Conservation (phyloP, 2,797 vertebrate species). For the Oreochromis grahami region DNA sequence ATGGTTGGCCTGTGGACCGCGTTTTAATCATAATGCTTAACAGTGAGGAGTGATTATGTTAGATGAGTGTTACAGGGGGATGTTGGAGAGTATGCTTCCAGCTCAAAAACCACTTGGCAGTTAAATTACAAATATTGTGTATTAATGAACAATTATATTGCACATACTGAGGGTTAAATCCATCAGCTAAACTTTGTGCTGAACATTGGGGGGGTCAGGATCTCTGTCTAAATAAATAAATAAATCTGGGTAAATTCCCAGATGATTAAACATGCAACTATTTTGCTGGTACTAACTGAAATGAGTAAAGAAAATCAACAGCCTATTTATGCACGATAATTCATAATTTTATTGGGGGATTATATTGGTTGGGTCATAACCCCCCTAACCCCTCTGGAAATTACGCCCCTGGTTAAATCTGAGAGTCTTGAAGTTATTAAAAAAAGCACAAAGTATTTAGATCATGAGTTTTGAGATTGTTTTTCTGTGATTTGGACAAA, state of each 20-base stretch:
- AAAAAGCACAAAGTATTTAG: not conserved
- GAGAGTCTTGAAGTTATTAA: not conserved
- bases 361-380: not conserved
- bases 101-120: not conserved
- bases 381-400: not conserved
- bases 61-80: not conserved
- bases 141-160: not conserved
- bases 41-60: not conserved
- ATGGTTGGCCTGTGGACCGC: slow-evolving; percentile 33
- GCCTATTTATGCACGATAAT: not conserved
- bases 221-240: not conserved
- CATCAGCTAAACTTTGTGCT: not conserved
- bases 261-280: not conserved
- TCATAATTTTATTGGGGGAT: not conserved
- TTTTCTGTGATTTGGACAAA: not conserved
- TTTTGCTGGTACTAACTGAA: not conserved
- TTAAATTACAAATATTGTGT: not conserved
- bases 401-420: not conserved
- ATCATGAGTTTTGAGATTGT: too few relatives aligned
- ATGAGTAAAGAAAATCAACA: not conserved
- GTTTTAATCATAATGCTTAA: slow-evolving; percentile 12
- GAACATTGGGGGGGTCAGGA: not conserved
- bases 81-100: not conserved
- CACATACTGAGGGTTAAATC: not conserved
- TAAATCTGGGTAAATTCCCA: not conserved